Evolutionary conservation across 2,888 invertebrate species (phyloP).

Genomic region (Mechanitis messenoides): DNA sequence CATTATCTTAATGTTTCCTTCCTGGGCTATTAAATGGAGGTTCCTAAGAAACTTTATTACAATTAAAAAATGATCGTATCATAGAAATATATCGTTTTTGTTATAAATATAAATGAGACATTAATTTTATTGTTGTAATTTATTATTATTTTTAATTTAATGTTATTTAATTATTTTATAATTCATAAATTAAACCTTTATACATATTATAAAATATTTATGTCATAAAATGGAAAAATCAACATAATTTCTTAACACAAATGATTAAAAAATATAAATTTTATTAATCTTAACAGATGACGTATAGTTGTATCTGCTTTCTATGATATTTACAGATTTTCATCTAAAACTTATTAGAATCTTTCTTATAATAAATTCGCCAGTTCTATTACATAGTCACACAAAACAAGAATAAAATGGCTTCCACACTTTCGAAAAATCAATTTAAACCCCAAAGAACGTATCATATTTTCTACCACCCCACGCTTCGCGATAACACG

Average conservation of each 20-base stretch:
- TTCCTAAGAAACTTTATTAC: neutral
- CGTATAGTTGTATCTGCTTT: too few species aligned
- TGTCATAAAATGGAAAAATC: too few species aligned
- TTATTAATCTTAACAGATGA: too few species aligned
- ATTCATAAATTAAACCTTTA: too few species aligned
- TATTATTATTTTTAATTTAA: neutral
- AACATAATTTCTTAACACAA: too few species aligned
- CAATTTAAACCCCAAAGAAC: slow-evolving; percentile 72
- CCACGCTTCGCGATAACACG: slow-evolving; percentile 56
- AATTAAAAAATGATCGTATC: neutral
- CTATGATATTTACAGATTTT: too few species aligned
- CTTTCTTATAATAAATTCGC: too few species aligned
- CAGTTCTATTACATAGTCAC: slow-evolving; percentile 12
- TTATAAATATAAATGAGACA: neutral
- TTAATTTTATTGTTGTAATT: neutral
- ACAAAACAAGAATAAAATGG: slow-evolving; percentile 56
- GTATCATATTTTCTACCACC: slow-evolving; percentile 74
- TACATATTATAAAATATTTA: too few species aligned
- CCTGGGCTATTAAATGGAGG: neutral
- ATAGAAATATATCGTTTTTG: neutral
- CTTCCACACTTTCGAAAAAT: slow-evolving; percentile 69
- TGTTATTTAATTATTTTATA: too few species aligned
- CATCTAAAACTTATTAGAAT: too few species aligned
- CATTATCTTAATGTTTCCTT: slow-evolving; percentile 14
- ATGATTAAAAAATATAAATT: too few species aligned